phyloP scores from a whole-genome alignment of 2,888 invertebrate genomes.

The Pseudanteris insignis region DNA sequence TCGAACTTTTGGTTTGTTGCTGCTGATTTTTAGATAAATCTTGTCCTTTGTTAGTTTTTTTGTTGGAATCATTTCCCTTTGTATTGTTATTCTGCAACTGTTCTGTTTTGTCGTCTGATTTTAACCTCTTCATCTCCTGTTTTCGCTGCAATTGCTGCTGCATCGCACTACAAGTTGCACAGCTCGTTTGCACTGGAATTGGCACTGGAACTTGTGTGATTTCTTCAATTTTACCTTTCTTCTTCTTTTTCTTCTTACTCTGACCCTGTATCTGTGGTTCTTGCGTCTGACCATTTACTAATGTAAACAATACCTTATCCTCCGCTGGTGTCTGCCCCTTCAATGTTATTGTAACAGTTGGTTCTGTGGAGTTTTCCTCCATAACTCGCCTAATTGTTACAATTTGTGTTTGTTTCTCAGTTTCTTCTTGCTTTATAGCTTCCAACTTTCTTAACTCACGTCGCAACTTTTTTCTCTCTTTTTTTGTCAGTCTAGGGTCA shows the following conservation, averaged over 20 bases:
- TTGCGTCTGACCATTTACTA: conserved; percentile 71
- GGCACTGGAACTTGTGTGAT: conserved; percentile 42
- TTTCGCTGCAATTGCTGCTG: conserved; percentile 29
- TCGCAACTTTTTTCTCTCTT: conserved; percentile 60
- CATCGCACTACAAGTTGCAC: conserved; percentile 30
- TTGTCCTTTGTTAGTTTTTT: conserved; percentile 32
- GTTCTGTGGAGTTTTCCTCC: conserved; percentile 73
- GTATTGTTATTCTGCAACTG: conserved; percentile 32
- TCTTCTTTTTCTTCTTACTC: conserved; percentile 58
- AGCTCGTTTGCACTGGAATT: conserved; percentile 17
- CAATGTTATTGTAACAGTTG: conserved; percentile 80
- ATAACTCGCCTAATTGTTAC: conserved; percentile 79
- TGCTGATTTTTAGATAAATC: conserved; percentile 2
- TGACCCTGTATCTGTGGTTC: conserved; percentile 53
- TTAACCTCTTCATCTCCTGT: conserved; percentile 30
- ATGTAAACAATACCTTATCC: conserved; percentile 78
- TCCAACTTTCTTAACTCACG: conserved; percentile 63
- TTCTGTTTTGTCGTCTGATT: conserved; percentile 39
- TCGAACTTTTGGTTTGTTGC: conserved; percentile 45
- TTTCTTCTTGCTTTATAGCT: conserved; percentile 56
- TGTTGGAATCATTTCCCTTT: conserved; percentile 45
- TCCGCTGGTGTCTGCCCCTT: conserved; percentile 79
- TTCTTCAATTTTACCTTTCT: conserved; percentile 49
- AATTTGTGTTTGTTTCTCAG: conserved; percentile 60
- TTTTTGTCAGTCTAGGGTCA: conserved; percentile 61